A percentile compares a stretch with the other conserved stretches of the same genome.
phyloP scores from a whole-genome alignment of 2,797 vertebrate genomes.

The Sebastolobus altivelis region DNA sequence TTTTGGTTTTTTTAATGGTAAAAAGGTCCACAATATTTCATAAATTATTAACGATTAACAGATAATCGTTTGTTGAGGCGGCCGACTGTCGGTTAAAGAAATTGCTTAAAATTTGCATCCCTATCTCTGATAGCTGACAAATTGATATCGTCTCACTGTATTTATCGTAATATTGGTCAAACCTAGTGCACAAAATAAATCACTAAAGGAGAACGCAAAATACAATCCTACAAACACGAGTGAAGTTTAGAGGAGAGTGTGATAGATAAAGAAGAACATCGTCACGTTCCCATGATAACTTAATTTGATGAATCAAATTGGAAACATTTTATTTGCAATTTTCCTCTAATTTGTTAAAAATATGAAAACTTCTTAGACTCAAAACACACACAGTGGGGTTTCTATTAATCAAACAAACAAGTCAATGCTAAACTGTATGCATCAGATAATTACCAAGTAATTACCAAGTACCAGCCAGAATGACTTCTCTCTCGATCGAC shows the following conservation, averaged over 20 bases:
- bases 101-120: background rate
- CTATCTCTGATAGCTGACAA: background rate
- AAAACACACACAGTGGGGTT: background rate
- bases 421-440: background rate
- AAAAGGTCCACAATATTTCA: background rate
- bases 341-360: background rate
- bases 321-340: background rate
- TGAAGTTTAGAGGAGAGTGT: background rate
- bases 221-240: background rate
- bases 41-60: background rate
- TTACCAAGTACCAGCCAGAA: background rate
- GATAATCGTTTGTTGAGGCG: background rate
- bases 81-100: background rate
- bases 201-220: background rate
- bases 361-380: background rate
- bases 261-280: background rate
- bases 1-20: background rate
- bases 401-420: background rate
- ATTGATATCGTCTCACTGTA: background rate
- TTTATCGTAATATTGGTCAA: background rate
- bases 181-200: background rate
- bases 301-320: background rate
- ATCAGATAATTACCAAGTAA: background rate
- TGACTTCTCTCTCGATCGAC: background rate
- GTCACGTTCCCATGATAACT: too few relatives aligned